phyloP scores from a whole-genome alignment of 2,113 vertebrate genomes.

The Crotalus tigris region DNA sequence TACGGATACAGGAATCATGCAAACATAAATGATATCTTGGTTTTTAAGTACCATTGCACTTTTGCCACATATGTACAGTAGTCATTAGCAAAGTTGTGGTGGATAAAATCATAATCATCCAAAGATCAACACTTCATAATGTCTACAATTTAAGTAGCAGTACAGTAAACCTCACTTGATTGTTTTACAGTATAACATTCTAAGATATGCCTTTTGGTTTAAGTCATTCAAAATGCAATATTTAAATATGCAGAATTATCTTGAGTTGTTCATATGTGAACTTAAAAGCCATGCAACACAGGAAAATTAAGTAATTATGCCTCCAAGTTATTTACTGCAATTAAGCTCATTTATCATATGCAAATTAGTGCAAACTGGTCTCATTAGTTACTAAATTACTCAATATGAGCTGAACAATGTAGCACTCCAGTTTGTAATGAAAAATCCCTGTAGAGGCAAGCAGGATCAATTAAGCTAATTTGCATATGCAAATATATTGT shows the following conservation, averaged over 20 bases:
- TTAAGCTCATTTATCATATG: conserved; percentile 90
- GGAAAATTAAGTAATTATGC: conserved; percentile 90
- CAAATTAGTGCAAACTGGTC: conserved; percentile 89
- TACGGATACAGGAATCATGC: conserved; percentile 6
- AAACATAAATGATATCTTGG: conserved; percentile 19
- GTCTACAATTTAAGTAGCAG: conserved; percentile 50
- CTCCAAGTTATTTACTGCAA: conserved; percentile 89
- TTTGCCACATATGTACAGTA: conserved; percentile 17
- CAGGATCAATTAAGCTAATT: conserved; percentile 87
- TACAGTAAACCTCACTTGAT: conserved; percentile 55
- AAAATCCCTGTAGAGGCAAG: conserved; percentile 89
- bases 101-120: neutral
- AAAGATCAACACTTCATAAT: conserved; percentile 9
- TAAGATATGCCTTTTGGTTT: conserved; percentile 73
- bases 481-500: conserved; percentile 85
- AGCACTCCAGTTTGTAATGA: conserved; percentile 89
- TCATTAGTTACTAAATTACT: conserved; percentile 90
- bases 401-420: conserved; percentile 89
- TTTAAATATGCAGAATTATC: conserved; percentile 85
- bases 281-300: conserved; percentile 86
- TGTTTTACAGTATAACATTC: conserved; percentile 69
- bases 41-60: conserved; percentile 26
- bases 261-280: conserved; percentile 85
- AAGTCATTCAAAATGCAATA: conserved; percentile 79
- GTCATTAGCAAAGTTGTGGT: neutral